Conservation (phyloP, 92 coral and sea anemone genomes). For the Umimayanthus chanpuru region DNA sequence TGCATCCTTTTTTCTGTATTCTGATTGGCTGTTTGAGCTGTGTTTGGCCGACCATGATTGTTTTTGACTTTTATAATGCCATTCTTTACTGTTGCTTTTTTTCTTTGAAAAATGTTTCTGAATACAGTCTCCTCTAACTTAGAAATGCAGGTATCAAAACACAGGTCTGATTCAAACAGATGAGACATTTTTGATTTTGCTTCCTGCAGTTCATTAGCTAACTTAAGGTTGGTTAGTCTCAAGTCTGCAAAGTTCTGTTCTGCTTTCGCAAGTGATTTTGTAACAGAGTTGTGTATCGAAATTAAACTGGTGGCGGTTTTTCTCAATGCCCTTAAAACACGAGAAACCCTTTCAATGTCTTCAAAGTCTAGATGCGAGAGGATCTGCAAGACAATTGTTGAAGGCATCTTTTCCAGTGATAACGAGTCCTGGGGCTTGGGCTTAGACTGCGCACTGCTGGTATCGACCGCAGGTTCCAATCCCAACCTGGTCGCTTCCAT, state of each 20-base stretch:
- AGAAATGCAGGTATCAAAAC: background rate
- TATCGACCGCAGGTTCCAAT: background rate
- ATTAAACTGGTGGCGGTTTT: background rate
- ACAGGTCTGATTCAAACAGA: background rate
- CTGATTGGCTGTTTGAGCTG: too few species aligned
- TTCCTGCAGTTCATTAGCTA: background rate
- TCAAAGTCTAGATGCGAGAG: background rate
- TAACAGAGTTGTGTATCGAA: background rate
- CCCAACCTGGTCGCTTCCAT: background rate
- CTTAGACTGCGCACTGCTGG: too few species aligned
- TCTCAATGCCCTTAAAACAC: background rate
- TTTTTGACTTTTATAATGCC: slow-evolving; percentile 15
- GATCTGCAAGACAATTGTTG: background rate
- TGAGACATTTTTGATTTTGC: background rate
- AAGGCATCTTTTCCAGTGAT: background rate
- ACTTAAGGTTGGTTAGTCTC: background rate
- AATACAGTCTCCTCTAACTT: slow-evolving; percentile 1
- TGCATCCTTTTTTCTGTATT: too few species aligned
- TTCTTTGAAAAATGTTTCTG: slow-evolving; percentile 1
- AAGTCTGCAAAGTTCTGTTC: background rate
- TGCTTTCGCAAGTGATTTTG: background rate
- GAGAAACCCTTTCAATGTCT: background rate
- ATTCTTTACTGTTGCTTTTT: background rate
- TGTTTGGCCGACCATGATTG: slow-evolving; percentile 31
- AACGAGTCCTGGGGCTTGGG: too few species aligned